Conservation (phyloP, 1,140 invertebrate genomes). For the Cotesia chilonis region DNA sequence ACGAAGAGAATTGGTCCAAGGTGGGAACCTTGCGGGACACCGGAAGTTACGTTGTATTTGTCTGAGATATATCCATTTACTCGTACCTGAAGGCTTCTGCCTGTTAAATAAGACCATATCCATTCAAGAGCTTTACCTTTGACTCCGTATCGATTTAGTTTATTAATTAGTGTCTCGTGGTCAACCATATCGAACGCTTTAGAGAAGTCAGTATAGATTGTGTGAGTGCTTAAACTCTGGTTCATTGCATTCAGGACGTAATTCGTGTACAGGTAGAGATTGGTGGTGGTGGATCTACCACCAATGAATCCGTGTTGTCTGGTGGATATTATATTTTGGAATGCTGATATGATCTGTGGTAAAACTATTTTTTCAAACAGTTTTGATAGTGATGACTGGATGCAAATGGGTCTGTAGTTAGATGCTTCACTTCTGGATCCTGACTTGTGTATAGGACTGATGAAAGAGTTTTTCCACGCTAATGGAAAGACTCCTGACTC, state of each 20-base stretch:
- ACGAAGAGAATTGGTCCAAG: conserved; percentile 35
- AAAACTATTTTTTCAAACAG: background rate
- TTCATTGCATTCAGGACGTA: background rate
- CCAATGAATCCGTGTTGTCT: background rate
- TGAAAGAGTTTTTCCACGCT: background rate
- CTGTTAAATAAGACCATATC: conserved; percentile 37
- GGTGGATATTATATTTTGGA: background rate
- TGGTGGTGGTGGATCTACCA: background rate
- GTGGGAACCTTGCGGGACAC: conserved; percentile 39
- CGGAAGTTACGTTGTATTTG: background rate
- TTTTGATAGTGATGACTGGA: background rate
- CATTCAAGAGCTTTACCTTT: conserved; percentile 22
- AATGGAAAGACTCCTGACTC: background rate
- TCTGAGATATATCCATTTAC: conserved; percentile 1
- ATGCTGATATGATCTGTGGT: background rate
- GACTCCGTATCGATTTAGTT: conserved; percentile 31
- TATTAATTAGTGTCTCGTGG: conserved; percentile 23
- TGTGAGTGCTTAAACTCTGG: background rate
- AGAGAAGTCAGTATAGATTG: background rate
- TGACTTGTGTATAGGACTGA: background rate
- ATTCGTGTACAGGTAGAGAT: background rate
- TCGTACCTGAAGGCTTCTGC: conserved; percentile 26
- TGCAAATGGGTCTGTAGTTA: conserved; percentile 10
- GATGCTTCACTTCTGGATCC: background rate
- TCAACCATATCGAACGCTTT: background rate